Evolutionary conservation across 1,140 invertebrate genomes (phyloP), one percentile per base, ranked within the genome.

Genomic region (Odontomachus brunneus): DNA sequence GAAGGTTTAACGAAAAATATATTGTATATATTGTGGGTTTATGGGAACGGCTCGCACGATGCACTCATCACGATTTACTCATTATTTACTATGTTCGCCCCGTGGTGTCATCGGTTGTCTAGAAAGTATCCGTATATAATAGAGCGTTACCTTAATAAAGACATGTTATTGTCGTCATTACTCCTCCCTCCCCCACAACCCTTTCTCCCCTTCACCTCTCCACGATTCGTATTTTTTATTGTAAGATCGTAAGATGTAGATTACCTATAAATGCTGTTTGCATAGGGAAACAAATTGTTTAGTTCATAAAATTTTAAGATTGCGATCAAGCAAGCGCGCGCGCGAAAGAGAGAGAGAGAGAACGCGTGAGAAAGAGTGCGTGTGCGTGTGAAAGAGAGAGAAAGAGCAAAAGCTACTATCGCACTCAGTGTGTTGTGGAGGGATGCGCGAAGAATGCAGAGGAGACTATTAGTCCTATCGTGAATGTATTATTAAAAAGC

Each of bases 181-280:
- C 12, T 67, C 78, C 82, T 55, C 60, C 15, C 26, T 12, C n/a
- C 33, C n/a, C 3, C 33, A 26, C 65, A 53, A 9, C n/a, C 48
- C 29, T 72, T 55, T 14, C 26, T 53, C 9, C 74, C 75, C 29
- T 15, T 60, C 69, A 59, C 17, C 19, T 11, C 55, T 29, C 19
- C 29, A 19, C 12, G n/a, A 51, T 71, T 83, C 66, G 44, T 69
- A 85, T 82, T 83, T 66, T 83, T 66, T 83, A 83, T 57, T 84
- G 59, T 83, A 76, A 73, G 44, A 82, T 80, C 9, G 74, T 89
- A 89, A 83, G 80, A 60, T 44, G 60, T 89, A 87, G 74, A 78
- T 88, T 88, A 86, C 78, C 71, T 67, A 65, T 51, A 83, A 80
- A 85, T 63, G 87, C 65, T 88, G 86, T 88, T 88, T 88, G 88